phyloP scores from a whole-genome alignment of 2,888 invertebrate species.

The Scaeva pyrastri region DNA sequence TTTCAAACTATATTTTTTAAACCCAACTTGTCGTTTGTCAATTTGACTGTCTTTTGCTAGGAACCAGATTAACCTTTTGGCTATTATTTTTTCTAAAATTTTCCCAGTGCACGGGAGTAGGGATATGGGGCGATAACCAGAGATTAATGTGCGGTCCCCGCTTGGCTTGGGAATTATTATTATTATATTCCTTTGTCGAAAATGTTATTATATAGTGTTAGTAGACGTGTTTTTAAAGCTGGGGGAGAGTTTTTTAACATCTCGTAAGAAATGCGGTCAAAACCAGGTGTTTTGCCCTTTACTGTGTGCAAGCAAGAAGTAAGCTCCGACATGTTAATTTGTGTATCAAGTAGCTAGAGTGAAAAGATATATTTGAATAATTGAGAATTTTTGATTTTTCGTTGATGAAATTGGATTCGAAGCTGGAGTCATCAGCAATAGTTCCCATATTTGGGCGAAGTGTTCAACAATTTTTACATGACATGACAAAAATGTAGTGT shows the following conservation, averaged over 20 bases:
- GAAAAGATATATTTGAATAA: neutral
- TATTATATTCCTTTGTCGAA: neutral
- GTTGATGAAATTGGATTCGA: constrained; percentile 2
- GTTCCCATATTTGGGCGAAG: constrained; percentile 33
- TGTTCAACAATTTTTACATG: constrained; percentile 13
- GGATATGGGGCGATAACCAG: constrained; percentile 49
- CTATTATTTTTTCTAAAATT: constrained; percentile 40
- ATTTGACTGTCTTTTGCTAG: constrained; percentile 12
- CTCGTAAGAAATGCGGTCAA: constrained; percentile 10
- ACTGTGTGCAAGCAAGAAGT: neutral
- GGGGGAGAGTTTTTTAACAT: constrained; percentile 28
- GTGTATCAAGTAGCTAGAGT: neutral
- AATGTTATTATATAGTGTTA: constrained; percentile 17
- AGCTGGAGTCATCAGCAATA: neutral
- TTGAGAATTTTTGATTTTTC: constrained; percentile 23
- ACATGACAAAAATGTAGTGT: neutral
- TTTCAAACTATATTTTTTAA: too few relatives aligned
- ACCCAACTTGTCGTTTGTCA: constrained; percentile 26
- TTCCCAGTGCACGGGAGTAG: constrained; percentile 42
- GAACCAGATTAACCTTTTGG: constrained; percentile 44
- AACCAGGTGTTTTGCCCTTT: constrained; percentile 30
- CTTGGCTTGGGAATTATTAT: constrained; percentile 30
- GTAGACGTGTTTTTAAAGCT: neutral
- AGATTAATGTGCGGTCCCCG: neutral
- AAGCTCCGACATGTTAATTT: constrained; percentile 8